These are phyloP conservation scores for Dicrostonyx torquatus DNA, from an alignment of 2,797 vertebrate species.

Conservation along the genomic window DNA sequence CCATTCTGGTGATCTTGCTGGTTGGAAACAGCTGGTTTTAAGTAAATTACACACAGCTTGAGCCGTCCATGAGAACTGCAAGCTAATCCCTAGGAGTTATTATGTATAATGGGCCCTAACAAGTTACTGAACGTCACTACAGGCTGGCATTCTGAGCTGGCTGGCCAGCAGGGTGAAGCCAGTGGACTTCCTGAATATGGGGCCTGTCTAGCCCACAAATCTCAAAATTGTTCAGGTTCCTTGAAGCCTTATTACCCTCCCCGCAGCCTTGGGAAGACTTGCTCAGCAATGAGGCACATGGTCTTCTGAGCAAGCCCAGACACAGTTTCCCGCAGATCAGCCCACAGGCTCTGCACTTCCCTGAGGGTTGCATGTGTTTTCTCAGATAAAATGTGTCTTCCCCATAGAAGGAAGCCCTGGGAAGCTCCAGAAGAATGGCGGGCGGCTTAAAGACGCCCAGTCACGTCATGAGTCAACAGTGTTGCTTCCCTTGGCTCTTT, in stretches of 20 bases:
- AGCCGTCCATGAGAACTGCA: not conserved
- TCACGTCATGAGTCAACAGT: not conserved
- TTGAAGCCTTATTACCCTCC: not conserved
- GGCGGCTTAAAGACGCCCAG: not conserved
- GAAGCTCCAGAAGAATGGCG: not conserved
- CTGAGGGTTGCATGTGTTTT: not conserved
- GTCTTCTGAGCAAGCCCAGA: not conserved
- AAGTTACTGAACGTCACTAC: not conserved
- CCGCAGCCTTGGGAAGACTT: not conserved
- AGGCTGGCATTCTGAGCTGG: not conserved
- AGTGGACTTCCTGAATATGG: not conserved
- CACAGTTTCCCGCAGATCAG: fast-evolving
- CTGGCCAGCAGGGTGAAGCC: not conserved
- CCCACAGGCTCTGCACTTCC: not conserved
- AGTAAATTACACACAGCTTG: not conserved
- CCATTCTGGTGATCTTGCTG: not conserved
- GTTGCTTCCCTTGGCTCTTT: not conserved
- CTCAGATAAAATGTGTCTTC: not conserved
- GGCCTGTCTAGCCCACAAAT: not conserved
- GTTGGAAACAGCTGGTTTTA: not conserved
- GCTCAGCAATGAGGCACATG: too few relatives aligned
- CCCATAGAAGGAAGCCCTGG: not conserved
- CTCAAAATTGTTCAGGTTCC: not conserved
- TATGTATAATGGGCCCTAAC: too few relatives aligned
- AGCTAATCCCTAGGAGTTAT: not conserved